Evolutionary conservation across 2,888 invertebrate genomes (phyloP), one percentile per base, ranked within the genome.

Genomic region (Cacoxenus indagator): DNA sequence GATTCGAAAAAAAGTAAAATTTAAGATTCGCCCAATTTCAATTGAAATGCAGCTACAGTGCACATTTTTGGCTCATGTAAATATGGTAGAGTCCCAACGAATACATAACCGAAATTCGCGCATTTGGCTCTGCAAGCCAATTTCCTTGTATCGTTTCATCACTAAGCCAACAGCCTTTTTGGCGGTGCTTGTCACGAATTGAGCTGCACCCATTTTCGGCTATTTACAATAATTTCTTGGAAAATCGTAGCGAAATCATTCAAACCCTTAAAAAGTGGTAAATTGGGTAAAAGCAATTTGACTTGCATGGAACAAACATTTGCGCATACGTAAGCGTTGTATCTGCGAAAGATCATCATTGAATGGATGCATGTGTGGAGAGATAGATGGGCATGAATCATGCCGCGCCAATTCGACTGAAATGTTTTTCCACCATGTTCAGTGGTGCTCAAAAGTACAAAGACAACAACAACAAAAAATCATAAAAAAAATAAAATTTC

Each of bases 141-240:
- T 37, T 37, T 37, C 37, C 37, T 14, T 8, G 37, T 37, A 37
- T 37, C 37, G 37, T 8, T 14, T 37, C 37, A 37, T 37, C 37
- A 37, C 37, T 37, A 37, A 37, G 37, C 31, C 5, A 4, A 31
- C 5, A 4, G 9, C 8, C 8, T 37, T 37, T 11, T 14, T 11
- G 37, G 37, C 37, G 37, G 14, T 14, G 5, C 4, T 31, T 31
- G n/a, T 31, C 9, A 31, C 31, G 31, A 31, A 31, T 31, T 31
- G 31, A 31, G 48, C 48, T n/a, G 48, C 48, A 17, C 48, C 48
- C 48, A 48, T 17, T 48, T 48, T n/a, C 19, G n/a, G n/a, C n/a
- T n/a, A n/a, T n/a, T n/a, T 48, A 48, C 48, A 48, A 48, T 48
- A 48, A 37, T 48, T 48, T 48, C 48, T 6, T 48, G 48, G 48